Evolutionary conservation across 2,113 vertebrate genomes (phyloP).

Genomic region (Tragelaphus imberbis): DNA sequence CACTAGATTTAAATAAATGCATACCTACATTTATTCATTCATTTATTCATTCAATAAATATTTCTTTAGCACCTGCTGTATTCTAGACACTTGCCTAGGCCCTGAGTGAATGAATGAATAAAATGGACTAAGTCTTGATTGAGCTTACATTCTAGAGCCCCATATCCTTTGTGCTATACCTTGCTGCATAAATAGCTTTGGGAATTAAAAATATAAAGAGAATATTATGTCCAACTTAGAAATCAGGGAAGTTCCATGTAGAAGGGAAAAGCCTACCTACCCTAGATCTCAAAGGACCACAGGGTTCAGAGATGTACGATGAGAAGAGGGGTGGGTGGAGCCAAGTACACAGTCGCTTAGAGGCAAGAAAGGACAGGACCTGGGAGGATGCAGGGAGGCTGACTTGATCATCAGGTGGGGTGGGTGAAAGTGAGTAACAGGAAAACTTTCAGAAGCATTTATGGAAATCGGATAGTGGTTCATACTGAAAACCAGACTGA

Average conservation of each 20-base stretch:
- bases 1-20: neutral
- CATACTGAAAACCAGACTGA: neutral
- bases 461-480: neutral
- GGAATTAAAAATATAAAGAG: neutral
- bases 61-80: neutral
- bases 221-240: neutral
- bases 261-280: neutral
- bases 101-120: neutral
- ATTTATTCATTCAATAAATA: neutral
- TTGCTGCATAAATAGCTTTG: neutral
- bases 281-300: neutral
- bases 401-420: neutral
- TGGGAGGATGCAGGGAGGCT: neutral
- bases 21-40: neutral
- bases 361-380: neutral
- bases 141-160: neutral
- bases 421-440: neutral
- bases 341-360: neutral
- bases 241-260: neutral
- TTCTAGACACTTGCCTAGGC: neutral
- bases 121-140: neutral
- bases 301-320: neutral
- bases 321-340: neutral
- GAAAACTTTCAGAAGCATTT: neutral
- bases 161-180: neutral